Evolutionary conservation across 1,140 invertebrate species (phyloP).

Genomic region (Cylas formicarius): DNA sequence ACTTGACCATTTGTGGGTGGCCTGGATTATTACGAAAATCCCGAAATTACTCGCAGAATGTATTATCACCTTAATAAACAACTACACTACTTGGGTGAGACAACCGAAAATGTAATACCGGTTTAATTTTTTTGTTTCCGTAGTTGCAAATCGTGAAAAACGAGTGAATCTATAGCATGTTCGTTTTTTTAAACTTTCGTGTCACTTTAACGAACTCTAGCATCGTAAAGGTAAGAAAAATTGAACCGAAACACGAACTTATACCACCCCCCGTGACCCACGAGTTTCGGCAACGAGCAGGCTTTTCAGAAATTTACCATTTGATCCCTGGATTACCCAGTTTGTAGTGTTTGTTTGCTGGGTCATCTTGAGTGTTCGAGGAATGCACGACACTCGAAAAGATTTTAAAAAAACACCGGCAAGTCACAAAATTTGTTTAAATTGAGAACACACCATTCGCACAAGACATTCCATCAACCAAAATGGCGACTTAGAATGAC

Average conservation of each 20-base stretch:
- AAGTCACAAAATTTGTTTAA: constrained; percentile 15
- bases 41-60: constrained; percentile 8
- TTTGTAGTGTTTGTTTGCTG: constrained; percentile 56
- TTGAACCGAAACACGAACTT: background rate
- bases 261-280: constrained; percentile 15
- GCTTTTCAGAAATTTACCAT: constrained; percentile 49
- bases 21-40: constrained; percentile 42
- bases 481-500: constrained; percentile 51
- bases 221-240: no score
- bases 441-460: constrained; percentile 19
- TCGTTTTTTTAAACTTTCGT: no score
- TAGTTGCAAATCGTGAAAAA: no score
- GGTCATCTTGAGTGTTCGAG: constrained; percentile 42
- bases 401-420: constrained; percentile 11
- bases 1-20: constrained; percentile 58
- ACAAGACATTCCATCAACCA: constrained; percentile 30
- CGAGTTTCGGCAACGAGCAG: constrained; percentile 32
- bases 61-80: constrained; percentile 4
- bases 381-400: constrained; percentile 2
- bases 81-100: no score
- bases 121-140: no score
- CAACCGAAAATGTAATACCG: no score
- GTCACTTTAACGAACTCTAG: no score
- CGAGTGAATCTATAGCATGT: no score
- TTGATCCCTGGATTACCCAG: constrained; percentile 58